A percentile compares a stretch with the other conserved stretches of the same genome.
Conservation (phyloP, 2,113 vertebrate species). For the Pardalotus punctatus region DNA sequence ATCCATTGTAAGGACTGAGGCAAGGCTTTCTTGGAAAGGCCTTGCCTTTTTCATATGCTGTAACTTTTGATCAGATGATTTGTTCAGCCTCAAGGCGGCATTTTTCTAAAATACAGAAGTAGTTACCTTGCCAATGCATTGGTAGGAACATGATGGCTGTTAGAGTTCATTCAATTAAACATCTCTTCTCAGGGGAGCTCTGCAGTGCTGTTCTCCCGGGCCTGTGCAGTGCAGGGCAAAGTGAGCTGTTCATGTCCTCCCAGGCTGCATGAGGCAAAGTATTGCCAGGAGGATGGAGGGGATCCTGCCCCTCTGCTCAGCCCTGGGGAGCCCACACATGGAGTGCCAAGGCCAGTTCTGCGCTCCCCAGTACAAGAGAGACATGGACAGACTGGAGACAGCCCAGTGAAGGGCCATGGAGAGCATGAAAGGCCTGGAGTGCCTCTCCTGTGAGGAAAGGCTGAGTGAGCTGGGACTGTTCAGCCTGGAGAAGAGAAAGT, state of each 20-base stretch:
- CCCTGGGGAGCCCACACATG: not conserved
- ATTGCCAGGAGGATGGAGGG: not conserved
- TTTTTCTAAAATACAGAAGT: not conserved
- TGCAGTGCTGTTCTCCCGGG: not conserved
- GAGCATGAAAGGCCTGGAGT: not conserved
- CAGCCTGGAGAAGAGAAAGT: not conserved
- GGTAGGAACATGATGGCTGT: not conserved
- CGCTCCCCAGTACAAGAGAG: not conserved
- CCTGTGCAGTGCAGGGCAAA: not conserved
- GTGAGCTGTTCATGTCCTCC: not conserved
- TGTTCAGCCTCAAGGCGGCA: not conserved
- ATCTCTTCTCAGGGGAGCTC: not conserved
- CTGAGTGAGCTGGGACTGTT: not conserved
- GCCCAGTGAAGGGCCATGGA: no score
- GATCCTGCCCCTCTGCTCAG: not conserved
- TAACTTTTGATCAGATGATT: not conserved
- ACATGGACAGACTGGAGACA: not conserved
- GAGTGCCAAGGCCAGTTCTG: not conserved
- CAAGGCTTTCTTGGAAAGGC: not conserved
- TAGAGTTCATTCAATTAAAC: not conserved
- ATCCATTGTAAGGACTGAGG: rapidly evolving
- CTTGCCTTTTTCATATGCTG: not conserved
- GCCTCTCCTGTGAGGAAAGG: not conserved
- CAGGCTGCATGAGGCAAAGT: not conserved
- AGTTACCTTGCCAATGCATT: not conserved